Conservation (phyloP, 2,113 vertebrate genomes). For the Fulica atra region DNA sequence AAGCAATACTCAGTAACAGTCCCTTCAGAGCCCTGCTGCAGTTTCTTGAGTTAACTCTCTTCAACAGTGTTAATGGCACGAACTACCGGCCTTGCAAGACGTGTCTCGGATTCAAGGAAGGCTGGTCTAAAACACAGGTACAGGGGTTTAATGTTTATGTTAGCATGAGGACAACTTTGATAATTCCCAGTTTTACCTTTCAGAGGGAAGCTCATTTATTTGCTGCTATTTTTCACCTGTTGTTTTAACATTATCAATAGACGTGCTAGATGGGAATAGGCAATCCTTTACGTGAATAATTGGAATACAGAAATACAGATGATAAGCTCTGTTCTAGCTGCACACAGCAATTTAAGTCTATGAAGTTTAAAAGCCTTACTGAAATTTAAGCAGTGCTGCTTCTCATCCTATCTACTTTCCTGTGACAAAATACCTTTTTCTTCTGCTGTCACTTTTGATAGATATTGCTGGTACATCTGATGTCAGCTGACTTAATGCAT, state of each 20-base stretch:
- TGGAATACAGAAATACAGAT: neutral
- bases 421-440: neutral
- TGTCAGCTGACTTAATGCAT: neutral
- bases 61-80: neutral
- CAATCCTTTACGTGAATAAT: neutral
- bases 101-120: neutral
- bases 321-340: neutral
- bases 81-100: neutral
- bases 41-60: neutral
- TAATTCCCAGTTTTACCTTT: neutral
- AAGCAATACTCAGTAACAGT: neutral
- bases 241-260: neutral
- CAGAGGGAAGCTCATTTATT: neutral
- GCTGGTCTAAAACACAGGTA: neutral
- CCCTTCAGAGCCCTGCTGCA: neutral
- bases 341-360: neutral
- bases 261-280: neutral
- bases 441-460: neutral
- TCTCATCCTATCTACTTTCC: no score
- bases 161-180: neutral
- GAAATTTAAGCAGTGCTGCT: neutral
- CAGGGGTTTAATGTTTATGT: neutral
- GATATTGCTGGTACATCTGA: neutral
- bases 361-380: neutral
- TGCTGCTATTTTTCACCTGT: neutral